phyloP scores from a whole-genome alignment of 2,888 invertebrate genomes.

The Agapostemon virescens region DNA sequence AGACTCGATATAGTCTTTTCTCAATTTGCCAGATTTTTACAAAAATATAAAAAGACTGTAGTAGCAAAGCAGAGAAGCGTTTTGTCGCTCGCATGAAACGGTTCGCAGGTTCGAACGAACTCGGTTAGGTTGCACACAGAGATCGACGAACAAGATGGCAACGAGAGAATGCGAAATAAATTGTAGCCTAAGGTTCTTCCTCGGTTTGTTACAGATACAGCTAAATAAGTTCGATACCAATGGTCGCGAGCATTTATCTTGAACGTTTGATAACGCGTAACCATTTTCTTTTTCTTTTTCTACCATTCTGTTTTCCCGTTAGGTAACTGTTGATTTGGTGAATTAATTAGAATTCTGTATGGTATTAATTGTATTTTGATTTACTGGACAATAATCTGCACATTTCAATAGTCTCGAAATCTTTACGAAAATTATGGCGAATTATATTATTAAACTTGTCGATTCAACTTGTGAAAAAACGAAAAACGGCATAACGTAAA shows the following conservation, averaged over 20 bases:
- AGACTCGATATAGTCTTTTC: background rate
- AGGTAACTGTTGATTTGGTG: background rate
- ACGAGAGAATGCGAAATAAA: conserved; percentile 5
- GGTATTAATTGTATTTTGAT: background rate
- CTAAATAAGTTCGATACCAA: background rate
- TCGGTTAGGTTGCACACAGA: background rate
- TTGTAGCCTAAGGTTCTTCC: too few species aligned
- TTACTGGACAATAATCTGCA: background rate
- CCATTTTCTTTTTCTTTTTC: too few species aligned
- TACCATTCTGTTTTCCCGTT: background rate
- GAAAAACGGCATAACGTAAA: background rate
- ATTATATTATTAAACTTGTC: background rate
- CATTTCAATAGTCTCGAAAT: background rate
- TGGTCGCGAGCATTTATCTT: background rate
- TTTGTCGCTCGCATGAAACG: background rate
- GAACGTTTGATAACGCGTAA: background rate
- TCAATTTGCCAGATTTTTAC: background rate
- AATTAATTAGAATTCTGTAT: background rate
- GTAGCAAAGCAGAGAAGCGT: background rate
- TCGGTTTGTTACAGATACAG: too few species aligned
- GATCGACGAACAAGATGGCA: too few species aligned
- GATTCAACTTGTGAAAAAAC: background rate
- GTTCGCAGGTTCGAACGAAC: background rate
- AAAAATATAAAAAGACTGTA: background rate
- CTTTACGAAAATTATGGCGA: background rate